phyloP scores from a whole-genome alignment of 1,140 invertebrate genomes.

The Drosophila nigromelanica region DNA sequence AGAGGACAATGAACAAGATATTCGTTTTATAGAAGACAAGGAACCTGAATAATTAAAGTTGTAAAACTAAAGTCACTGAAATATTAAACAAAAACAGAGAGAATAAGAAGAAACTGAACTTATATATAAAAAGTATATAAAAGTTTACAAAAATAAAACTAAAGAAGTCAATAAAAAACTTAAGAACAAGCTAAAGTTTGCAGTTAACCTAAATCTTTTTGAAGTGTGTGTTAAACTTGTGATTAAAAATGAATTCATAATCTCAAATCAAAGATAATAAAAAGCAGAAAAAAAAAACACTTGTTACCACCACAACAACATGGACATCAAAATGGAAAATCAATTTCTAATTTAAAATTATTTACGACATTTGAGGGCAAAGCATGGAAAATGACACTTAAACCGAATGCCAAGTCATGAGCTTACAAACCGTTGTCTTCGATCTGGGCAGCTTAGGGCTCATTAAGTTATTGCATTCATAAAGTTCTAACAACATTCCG shows the following conservation, averaged over 20 bases:
- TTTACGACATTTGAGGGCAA: constrained; percentile 26
- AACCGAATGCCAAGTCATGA: not conserved
- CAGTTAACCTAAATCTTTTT: not conserved
- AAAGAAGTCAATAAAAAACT: no score
- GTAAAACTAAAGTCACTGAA: no score
- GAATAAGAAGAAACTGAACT: no score
- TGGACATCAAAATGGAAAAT: constrained; percentile 13
- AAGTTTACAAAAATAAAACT: no score
- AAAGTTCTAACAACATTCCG: constrained; percentile 18
- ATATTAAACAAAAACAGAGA: no score
- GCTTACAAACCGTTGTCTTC: not conserved
- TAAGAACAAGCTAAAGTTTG: no score
- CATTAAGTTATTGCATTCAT: constrained; percentile 42
- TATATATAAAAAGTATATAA: no score
- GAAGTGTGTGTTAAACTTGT: constrained; percentile 7
- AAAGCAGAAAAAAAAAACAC: not conserved
- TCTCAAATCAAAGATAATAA: not conserved
- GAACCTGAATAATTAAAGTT: no score
- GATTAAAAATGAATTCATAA: not conserved
- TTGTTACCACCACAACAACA: not conserved
- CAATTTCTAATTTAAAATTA: constrained; percentile 21
- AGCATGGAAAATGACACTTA: constrained; percentile 6
- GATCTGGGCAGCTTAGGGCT: constrained; percentile 19
- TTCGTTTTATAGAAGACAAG: no score
- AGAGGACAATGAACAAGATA: no score